Percentiles rank a stretch among this genome's conserved stretches.
phyloP scores from a whole-genome alignment of 2,113 vertebrate genomes.

The Callipepla californica region DNA sequence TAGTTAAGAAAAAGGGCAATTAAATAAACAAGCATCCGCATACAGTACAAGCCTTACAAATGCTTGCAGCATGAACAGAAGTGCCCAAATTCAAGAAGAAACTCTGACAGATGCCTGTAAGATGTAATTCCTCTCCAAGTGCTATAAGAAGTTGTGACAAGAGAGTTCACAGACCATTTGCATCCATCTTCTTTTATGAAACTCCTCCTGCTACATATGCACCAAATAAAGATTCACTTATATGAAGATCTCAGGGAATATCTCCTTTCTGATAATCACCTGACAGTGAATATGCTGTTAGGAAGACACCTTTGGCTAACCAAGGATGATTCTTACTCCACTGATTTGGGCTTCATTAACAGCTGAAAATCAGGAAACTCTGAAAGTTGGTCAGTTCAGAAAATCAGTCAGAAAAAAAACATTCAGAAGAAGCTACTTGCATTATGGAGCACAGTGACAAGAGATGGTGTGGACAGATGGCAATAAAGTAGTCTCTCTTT shows the following conservation, averaged over 20 bases:
- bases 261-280: not conserved
- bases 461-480: fast-evolving
- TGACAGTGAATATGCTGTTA: not conserved
- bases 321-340: not conserved
- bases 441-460: not conserved
- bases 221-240: not conserved
- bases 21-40: not conserved
- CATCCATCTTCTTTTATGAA: not conserved
- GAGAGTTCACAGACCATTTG: not conserved
- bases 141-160: not conserved
- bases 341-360: not conserved
- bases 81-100: not conserved
- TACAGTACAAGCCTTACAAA: not conserved
- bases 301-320: not conserved
- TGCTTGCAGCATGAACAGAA: not conserved
- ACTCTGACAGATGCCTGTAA: not conserved
- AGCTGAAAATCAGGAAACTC: not conserved
- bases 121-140: not conserved
- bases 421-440: not conserved
- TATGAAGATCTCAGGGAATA: not conserved
- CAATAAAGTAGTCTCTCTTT: not conserved
- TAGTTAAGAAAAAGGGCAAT: not conserved
- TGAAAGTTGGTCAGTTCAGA: not conserved
- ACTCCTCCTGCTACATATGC: not conserved
- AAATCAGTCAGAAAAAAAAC: not conserved